phyloP scores from a whole-genome alignment of 2,888 invertebrate genomes.

The Meandrusa payeni region DNA sequence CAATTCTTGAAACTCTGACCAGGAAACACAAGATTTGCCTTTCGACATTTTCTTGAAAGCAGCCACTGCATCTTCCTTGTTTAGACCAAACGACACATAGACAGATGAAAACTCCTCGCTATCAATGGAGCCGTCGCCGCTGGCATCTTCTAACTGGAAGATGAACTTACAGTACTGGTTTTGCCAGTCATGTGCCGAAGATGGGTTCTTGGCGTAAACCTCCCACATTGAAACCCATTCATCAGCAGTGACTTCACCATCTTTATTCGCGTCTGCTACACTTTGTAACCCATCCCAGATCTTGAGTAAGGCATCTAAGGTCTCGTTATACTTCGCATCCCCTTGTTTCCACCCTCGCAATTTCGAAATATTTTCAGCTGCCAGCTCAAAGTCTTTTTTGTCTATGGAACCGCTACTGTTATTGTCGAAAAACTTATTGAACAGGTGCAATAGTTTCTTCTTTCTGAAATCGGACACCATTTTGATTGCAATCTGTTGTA shows the following conservation, averaged over 20 bases:
- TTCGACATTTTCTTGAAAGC: slow-evolving; percentile 91
- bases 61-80: slow-evolving; percentile 85
- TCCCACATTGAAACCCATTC: slow-evolving; percentile 96
- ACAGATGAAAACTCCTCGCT: slow-evolving; percentile 91
- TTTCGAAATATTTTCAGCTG: slow-evolving; percentile 90
- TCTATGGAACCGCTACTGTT: slow-evolving; percentile 94
- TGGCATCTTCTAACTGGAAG: slow-evolving; percentile 92
- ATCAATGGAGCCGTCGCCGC: slow-evolving; percentile 88
- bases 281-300: slow-evolving; percentile 92
- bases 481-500: slow-evolving; percentile 41
- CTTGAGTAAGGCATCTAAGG: slow-evolving; percentile 86
- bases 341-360: slow-evolving; percentile 88
- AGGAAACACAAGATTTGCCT: slow-evolving; percentile 86
- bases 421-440: slow-evolving; percentile 93
- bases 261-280: slow-evolving; percentile 91
- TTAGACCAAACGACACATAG: slow-evolving; percentile 89
- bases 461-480: slow-evolving; percentile 92
- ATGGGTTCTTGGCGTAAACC: slow-evolving; percentile 87
- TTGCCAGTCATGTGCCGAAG: slow-evolving; percentile 90
- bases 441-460: slow-evolving; percentile 92
- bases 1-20: slow-evolving; percentile 87
- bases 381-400: slow-evolving; percentile 92
- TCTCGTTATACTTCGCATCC: slow-evolving; percentile 86
- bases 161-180: slow-evolving; percentile 92
- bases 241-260: slow-evolving; percentile 91